Base-by-base conservation (phyloP, 2,113 vertebrate genomes). In the Heptranchias perlo region DNA sequence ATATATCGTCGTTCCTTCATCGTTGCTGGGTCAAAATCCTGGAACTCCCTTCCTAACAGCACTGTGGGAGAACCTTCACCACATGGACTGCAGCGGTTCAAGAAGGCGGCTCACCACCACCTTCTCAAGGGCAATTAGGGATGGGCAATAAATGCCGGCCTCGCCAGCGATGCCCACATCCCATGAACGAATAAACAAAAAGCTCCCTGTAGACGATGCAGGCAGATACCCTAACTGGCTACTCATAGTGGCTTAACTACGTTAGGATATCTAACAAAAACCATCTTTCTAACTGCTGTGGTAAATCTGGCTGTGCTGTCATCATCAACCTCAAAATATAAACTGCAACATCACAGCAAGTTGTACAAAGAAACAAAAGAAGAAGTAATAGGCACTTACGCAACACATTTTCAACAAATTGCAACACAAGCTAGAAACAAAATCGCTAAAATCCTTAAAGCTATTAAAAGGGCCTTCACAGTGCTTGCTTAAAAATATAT, bases 361-460 rank as follows among this genome's bases (percentile, higher is more conserved):
- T 93, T 93, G 64, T 39, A 64, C 64, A 64, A 93, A 64, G 89
- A 62, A 21, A 93, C 35, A n/a, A 93, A 93, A 93, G 89, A 18
- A n/a, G 87, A 93, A 93, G 89, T 23, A 39, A n/a, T 35, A 39
- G 14, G 14, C 54, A n/a, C 18, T 91, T 35, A 58, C 28, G 28
- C 52, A 61, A 91, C 31, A 91, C 31, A n/a, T 18, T 61, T 61
- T 61, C n/a, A 61, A 61, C 61, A 92, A 58, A 82, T 82, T 82
- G 47, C 78, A 82, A 21, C 78, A 47, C 39, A 44, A 58, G 82
- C 82, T 21, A 86, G 31, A n/a, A 61, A 54, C 2, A n/a, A 28
- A 13, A 54, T 13, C 14, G 14, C 28, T 58, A 35, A 92, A 61
- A n/a, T 61, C 31, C 52, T 35, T 28, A 35, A 91, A n/a, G 25